Percentiles rank a stretch among this genome's conserved stretches.
These are phyloP conservation scores for Deilephila elpenor DNA, from an alignment of 2,888 invertebrate species.

Conservation along the genomic window DNA sequence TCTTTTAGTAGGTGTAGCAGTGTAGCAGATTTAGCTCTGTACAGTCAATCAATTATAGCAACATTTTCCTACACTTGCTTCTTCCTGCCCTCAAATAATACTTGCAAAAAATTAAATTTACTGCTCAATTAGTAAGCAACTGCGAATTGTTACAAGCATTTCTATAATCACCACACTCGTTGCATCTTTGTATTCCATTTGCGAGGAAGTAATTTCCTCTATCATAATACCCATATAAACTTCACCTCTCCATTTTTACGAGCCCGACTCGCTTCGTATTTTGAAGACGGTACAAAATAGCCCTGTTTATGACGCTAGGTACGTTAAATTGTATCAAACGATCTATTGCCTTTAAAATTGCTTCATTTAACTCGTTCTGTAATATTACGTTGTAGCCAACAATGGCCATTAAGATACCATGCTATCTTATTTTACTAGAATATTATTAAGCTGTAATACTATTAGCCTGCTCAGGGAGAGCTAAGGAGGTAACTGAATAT, in stretches of 20 bases:
- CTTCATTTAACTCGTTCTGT: slow-evolving; percentile 38
- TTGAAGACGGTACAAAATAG: slow-evolving; percentile 35
- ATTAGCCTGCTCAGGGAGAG: background rate
- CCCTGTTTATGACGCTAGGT: slow-evolving; percentile 40
- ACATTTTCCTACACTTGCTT: too few species aligned
- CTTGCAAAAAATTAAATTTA: too few species aligned
- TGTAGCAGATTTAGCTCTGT: too few species aligned
- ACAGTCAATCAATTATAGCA: too few species aligned
- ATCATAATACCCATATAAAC: slow-evolving; percentile 26
- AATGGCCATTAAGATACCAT: slow-evolving; percentile 24
- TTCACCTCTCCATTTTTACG: slow-evolving; percentile 23
- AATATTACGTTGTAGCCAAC: slow-evolving; percentile 25
- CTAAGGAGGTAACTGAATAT: background rate
- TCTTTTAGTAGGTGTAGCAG: too few species aligned
- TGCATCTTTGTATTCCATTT: slow-evolving; percentile 15
- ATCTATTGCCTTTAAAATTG: slow-evolving; percentile 43
- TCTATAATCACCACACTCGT: background rate
- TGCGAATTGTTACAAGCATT: slow-evolving; percentile 7
- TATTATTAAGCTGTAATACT: slow-evolving; percentile 2
- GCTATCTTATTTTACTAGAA: background rate
- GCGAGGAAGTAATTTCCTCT: background rate
- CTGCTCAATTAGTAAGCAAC: background rate
- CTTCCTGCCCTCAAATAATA: too few species aligned
- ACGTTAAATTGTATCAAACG: slow-evolving; percentile 46
- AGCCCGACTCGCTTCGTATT: slow-evolving; percentile 18